These are phyloP conservation scores for Pangasius larnaudii DNA, from an alignment of 2,797 vertebrate species.

Conservation along the genomic window DNA sequence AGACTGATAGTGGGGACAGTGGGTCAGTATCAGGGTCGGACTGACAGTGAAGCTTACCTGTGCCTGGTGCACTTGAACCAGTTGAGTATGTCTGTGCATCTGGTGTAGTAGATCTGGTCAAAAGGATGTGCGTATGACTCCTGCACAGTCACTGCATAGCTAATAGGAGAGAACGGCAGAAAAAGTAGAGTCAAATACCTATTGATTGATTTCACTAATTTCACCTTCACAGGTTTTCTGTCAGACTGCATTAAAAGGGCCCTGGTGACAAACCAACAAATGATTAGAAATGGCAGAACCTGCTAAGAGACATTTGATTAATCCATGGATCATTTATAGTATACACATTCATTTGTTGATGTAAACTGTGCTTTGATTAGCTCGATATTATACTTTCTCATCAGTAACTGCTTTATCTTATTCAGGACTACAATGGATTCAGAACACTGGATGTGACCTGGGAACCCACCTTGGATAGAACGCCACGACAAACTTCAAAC, in stretches of 20 bases:
- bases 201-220: conserved; percentile 10
- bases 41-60: conserved; percentile 76
- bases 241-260: neutral
- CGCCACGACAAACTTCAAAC: neutral
- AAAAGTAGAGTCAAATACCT: neutral
- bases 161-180: conserved; percentile 62
- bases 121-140: conserved; percentile 97
- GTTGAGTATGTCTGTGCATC: conserved; percentile 98
- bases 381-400: neutral
- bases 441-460: neutral
- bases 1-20: neutral
- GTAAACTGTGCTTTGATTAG: neutral
- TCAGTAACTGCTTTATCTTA: neutral
- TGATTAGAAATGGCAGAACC: conserved; percentile 10
- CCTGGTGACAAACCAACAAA: conserved; percentile 8
- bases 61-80: conserved; percentile 99
- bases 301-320: neutral
- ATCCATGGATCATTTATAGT: neutral
- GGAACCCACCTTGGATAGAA: neutral
- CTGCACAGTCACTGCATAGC: conserved; percentile 96
- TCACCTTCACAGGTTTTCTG: conserved; percentile 16
- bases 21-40: conserved; percentile 12
- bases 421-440: neutral
- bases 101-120: conserved; percentile 97
- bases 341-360: conserved; percentile 9